Base-by-base conservation (phyloP, 2,797 vertebrate genomes). In the Xenopus petersii region DNA sequence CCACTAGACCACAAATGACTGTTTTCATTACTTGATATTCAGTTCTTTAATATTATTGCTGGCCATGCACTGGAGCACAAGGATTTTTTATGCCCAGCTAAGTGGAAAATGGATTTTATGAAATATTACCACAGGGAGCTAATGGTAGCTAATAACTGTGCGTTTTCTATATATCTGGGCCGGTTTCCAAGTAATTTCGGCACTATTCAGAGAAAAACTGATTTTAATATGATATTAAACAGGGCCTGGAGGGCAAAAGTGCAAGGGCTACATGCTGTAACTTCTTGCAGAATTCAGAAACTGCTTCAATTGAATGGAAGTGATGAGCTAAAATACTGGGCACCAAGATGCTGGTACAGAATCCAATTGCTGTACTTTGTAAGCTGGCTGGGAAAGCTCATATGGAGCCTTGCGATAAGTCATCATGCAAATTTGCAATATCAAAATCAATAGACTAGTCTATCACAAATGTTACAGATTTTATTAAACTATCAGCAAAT, bases 161-260 rank as follows among this genome's bases (percentile, higher is more conserved):
- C 62, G 49, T 46, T 70, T 59, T 62, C 71, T 59, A 61, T 65
- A 73, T 21, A 70, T 66, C 75, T 72, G 70, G 77, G 74, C 69
- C 15, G 47, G 65, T 69, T 56, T 75, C 68, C 71, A 77, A 71
- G 60, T 30, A 54, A 56, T 75, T 42, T 66, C 55, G 33, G 24
- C 24, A 59, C 55, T 81, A 46, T 71, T 72, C 12, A 5, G 63
- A 71, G 73, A 67, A 80, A 80, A 80, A 33, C 24, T 36, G 65
- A 59, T 36, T 75, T 65, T 75, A 69, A 79, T 63, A 75, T 79
- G 68, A 80, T 74, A 70, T 77, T 64, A 74, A 73, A 62, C 67
- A 77, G 36, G 63, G 64, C 30, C 73, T 66, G 21, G 15, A 62
- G 30, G 67, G 62, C 71, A 75, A 73, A 75, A 62, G 46, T 66